Evolutionary conservation across 2,888 invertebrate genomes (phyloP).

Genomic region (Tachystola acroxantha): DNA sequence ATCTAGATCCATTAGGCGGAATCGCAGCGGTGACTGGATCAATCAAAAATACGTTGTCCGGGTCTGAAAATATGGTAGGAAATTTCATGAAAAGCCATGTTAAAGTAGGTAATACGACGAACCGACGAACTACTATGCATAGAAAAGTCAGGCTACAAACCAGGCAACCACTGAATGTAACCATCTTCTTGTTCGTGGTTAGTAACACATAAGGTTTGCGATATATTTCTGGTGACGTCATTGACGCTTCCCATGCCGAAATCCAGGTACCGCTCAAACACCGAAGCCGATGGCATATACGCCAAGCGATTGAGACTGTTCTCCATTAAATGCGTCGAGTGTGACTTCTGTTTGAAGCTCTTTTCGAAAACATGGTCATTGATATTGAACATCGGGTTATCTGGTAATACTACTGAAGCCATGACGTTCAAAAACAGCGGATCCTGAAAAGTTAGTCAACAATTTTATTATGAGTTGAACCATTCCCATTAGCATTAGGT

Average conservation of each 20-base stretch:
- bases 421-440: slow-evolving; percentile 53
- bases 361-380: slow-evolving; percentile 52
- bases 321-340: slow-evolving; percentile 58
- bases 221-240: slow-evolving; percentile 58
- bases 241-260: slow-evolving; percentile 56
- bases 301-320: slow-evolving; percentile 55
- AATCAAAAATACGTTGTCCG: slow-evolving; percentile 57
- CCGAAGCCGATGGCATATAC: slow-evolving; percentile 59
- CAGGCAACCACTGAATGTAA: slow-evolving; percentile 63
- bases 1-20: slow-evolving; percentile 59
- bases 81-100: background rate
- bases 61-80: slow-evolving; percentile 48
- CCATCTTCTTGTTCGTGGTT: slow-evolving; percentile 63
- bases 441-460: slow-evolving; percentile 35
- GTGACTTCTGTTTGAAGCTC: slow-evolving; percentile 43
- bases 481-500: background rate
- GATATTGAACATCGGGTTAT: slow-evolving; percentile 43
- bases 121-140: no score
- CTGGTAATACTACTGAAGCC: slow-evolving; percentile 50
- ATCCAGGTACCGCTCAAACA: slow-evolving; percentile 59
- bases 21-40: slow-evolving; percentile 56
- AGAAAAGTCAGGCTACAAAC: slow-evolving; percentile 27
- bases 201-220: slow-evolving; percentile 63
- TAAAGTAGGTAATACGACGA: no score
- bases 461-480: background rate